These are phyloP conservation scores for Atrichornis clamosus DNA, from an alignment of 2,113 vertebrate genomes.

Conservation along the genomic window DNA sequence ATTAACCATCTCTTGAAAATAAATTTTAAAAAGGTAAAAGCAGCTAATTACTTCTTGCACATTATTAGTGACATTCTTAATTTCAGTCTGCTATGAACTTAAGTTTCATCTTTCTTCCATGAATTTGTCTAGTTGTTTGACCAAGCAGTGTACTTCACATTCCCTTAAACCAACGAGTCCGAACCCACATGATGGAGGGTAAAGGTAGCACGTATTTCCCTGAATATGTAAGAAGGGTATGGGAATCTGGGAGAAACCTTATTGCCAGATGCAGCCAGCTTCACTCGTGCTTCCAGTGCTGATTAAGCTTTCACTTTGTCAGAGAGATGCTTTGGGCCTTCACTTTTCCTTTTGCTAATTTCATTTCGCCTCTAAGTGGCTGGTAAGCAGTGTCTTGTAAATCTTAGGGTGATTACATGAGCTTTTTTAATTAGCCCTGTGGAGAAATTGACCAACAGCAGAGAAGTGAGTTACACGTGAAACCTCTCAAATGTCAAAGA, in stretches of 20 bases:
- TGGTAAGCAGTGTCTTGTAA: conserved; percentile 5
- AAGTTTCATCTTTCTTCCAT: neutral
- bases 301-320: neutral
- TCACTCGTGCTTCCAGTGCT: neutral
- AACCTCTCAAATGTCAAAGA: neutral
- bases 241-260: neutral
- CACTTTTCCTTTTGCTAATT: conserved; percentile 10
- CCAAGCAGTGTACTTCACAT: neutral
- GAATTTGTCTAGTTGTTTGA: neutral
- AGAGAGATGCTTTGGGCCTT: conserved; percentile 19
- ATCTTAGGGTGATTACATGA: neutral
- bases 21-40: neutral
- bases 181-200: neutral
- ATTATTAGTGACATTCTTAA: neutral
- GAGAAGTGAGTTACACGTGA: neutral
- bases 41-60: neutral
- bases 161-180: neutral
- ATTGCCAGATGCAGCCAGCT: neutral
- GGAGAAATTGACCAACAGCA: neutral
- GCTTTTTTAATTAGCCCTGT: neutral
- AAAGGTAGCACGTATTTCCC: neutral
- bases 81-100: neutral
- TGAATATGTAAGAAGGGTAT: neutral
- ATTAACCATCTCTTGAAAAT: neutral
- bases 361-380: neutral